These are phyloP conservation scores for Paraescarpia echinospica DNA, from an alignment of 1,140 invertebrate genomes.

Conservation along the genomic window DNA sequence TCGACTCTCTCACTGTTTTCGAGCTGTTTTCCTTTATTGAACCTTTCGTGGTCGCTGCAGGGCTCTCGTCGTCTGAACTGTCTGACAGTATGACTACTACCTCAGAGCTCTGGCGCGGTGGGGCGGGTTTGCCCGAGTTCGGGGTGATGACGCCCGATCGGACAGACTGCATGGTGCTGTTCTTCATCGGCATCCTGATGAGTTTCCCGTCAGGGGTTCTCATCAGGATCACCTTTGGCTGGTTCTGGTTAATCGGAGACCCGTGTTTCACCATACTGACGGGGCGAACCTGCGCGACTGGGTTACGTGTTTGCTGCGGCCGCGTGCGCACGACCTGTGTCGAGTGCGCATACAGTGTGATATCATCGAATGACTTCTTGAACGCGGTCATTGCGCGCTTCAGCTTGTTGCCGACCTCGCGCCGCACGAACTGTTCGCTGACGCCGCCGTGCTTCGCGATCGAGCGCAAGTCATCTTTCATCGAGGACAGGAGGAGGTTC, in stretches of 20 bases:
- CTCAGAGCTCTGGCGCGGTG: not conserved
- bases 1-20: not conserved
- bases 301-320: not conserved
- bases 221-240: not conserved
- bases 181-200: not conserved
- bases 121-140: not conserved
- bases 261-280: slow-evolving; percentile 12
- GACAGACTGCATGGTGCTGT: not conserved
- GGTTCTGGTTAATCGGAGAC: not conserved
- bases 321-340: not conserved
- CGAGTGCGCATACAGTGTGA: slow-evolving; percentile 17
- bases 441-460: not conserved
- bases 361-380: slow-evolving; percentile 29
- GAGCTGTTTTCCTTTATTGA: not conserved
- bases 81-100: not conserved
- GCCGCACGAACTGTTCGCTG: not conserved
- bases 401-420: slow-evolving; percentile 23
- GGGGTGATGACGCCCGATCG: not conserved
- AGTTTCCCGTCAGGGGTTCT: not conserved
- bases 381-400: slow-evolving; percentile 27
- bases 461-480: slow-evolving; percentile 24
- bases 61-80: slow-evolving; percentile 15
- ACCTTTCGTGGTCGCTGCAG: not conserved
- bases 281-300: not conserved
- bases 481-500: slow-evolving; percentile 25